Percentiles rank a stretch among this genome's conserved stretches.
phyloP scores from a whole-genome alignment of 2,888 invertebrate species.

The Eupithecia insigniata region DNA sequence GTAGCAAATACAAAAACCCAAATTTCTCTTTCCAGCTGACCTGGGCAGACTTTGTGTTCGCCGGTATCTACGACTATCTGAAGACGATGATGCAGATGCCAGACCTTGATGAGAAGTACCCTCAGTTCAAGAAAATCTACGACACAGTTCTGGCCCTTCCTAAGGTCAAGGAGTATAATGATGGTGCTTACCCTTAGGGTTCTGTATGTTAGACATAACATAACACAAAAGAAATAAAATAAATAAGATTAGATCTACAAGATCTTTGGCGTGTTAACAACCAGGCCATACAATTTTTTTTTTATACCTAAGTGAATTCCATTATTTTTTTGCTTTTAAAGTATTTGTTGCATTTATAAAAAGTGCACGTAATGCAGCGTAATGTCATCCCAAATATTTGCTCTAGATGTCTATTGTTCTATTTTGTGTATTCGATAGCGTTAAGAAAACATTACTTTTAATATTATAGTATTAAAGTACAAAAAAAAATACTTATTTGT shows the following conservation, averaged over 20 bases:
- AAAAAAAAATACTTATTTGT: not conserved
- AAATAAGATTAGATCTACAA: not conserved
- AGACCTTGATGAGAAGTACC: constrained; percentile 65
- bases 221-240: not conserved
- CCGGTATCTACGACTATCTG: constrained; percentile 63
- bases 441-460: constrained; percentile 3
- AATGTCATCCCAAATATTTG: not conserved
- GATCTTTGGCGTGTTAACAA: not conserved
- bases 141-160: constrained; percentile 65
- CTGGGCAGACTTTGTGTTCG: constrained; percentile 71
- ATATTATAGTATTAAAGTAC: not conserved
- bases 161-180: constrained; percentile 69
- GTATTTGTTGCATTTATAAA: not conserved
- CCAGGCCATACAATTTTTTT: no score
- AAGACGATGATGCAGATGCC: constrained; percentile 55
- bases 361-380: not conserved
- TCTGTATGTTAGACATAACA: not conserved
- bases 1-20: no score
- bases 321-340: not conserved
- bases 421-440: constrained; percentile 4
- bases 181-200: constrained; percentile 43
- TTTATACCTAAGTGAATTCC: no score
- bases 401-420: not conserved
- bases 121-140: constrained; percentile 65
- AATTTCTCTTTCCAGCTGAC: constrained; percentile 60